Percentiles rank a stretch among this genome's conserved stretches.
Conservation (phyloP, 1,140 invertebrate species). For the Psix sp. region DNA sequence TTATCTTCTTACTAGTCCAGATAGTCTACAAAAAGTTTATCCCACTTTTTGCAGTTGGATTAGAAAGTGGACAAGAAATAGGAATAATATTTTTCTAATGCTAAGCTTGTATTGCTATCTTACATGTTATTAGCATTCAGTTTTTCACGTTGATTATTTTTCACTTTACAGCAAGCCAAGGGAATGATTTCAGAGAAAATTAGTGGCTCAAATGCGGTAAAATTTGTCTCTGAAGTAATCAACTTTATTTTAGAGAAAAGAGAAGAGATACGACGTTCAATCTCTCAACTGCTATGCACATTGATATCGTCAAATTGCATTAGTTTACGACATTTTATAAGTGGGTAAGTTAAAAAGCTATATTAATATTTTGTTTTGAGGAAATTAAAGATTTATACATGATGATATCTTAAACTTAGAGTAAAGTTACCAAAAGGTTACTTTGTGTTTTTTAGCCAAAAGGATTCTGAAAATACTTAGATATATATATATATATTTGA, state of each 20-base stretch:
- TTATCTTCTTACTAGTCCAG: constrained; percentile 65
- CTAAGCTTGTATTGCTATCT: background rate
- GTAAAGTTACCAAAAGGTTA: constrained; percentile 50
- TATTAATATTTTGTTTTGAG: constrained; percentile 1
- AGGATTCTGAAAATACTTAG: constrained; percentile 62
- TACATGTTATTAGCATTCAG: background rate
- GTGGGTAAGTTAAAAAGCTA: constrained; percentile 58
- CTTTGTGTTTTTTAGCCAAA: constrained; percentile 65
- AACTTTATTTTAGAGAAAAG: constrained; percentile 61
- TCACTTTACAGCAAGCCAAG: constrained; percentile 20
- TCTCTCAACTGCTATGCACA: constrained; percentile 52
- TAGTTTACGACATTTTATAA: constrained; percentile 52
- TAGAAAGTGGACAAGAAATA: constrained; percentile 60
- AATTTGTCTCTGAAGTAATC: constrained; percentile 59
- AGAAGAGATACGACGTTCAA: constrained; percentile 27
- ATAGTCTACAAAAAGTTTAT: constrained; percentile 12
- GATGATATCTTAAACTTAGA: constrained; percentile 45
- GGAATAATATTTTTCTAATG: constrained; percentile 47
- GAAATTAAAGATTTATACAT: constrained; percentile 11
- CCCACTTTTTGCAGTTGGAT: constrained; percentile 31
- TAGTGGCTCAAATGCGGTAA: background rate
- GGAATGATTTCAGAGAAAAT: constrained; percentile 6
- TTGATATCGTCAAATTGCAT: constrained; percentile 53
- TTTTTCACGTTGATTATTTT: background rate
- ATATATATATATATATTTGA: too few relatives aligned